Percentiles rank a stretch among this genome's conserved stretches.
Evolutionary conservation across 2,888 invertebrate species (phyloP).

Genomic region (Microctonus aethiopoides): DNA sequence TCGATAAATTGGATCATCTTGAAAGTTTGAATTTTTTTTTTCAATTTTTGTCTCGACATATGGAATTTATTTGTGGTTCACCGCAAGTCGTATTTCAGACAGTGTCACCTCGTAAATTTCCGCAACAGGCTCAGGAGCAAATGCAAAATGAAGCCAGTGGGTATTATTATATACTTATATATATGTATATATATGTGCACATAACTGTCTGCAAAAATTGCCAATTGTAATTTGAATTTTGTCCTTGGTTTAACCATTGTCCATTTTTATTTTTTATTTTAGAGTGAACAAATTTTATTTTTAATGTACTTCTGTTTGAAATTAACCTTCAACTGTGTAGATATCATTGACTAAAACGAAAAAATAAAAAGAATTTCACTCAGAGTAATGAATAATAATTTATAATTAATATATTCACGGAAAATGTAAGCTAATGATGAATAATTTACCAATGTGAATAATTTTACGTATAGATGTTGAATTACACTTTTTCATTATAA

Average conservation of each 20-base stretch:
- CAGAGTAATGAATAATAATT: too few relatives aligned
- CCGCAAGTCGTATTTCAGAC: constrained; percentile 24
- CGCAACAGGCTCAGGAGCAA: not conserved
- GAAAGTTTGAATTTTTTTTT: constrained; percentile 10
- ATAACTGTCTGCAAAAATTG: constrained; percentile 19
- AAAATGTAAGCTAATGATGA: too few relatives aligned
- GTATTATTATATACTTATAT: too few relatives aligned
- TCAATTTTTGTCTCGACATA: constrained; percentile 1
- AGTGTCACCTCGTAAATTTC: constrained; percentile 21
- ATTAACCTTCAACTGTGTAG: too few relatives aligned
- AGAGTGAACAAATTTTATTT: not conserved
- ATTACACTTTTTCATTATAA: too few relatives aligned
- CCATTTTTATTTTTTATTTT: not conserved
- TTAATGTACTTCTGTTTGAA: too few relatives aligned
- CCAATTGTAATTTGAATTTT: constrained; percentile 11
- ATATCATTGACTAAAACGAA: too few relatives aligned
- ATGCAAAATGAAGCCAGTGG: not conserved
- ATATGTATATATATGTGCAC: not conserved
- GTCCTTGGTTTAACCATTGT: constrained; percentile 3
- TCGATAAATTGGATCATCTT: not conserved
- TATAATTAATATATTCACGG: too few relatives aligned
- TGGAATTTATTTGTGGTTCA: constrained; percentile 19
- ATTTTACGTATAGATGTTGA: too few relatives aligned
- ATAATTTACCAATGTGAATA: too few relatives aligned
- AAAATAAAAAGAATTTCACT: too few relatives aligned